Conservation (phyloP, 92 coral and sea anemone species). For the Bergia puertoricense region DNA sequence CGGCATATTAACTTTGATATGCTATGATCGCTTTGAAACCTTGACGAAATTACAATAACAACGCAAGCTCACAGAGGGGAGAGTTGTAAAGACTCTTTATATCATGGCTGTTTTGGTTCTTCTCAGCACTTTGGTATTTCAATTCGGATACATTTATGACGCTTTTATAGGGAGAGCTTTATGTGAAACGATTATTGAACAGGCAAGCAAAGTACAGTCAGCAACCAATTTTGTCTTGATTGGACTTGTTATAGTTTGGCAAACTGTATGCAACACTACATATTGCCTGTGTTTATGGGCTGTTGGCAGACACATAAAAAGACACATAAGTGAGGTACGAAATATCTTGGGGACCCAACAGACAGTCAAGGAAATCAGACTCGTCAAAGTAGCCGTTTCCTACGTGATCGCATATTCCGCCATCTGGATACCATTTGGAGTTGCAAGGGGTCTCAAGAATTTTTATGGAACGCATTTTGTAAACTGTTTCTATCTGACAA, state of each 20-base stretch:
- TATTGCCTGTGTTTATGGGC: background rate
- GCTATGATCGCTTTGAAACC: conserved; percentile 17
- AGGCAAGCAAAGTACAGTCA: background rate
- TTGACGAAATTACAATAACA: conserved; percentile 22
- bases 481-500: conserved; percentile 11
- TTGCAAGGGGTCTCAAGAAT: background rate
- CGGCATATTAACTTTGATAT: background rate
- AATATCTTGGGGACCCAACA: conserved; percentile 9
- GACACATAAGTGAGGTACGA: background rate
- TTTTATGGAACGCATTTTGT: background rate
- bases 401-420: background rate
- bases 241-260: conserved; percentile 35
- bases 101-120: background rate
- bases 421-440: background rate
- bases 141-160: background rate
- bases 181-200: conserved; percentile 8
- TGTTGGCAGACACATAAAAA: conserved; percentile 14
- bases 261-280: background rate
- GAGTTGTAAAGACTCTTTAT: background rate
- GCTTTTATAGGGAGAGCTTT: background rate
- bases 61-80: conserved; percentile 2
- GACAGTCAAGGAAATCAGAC: conserved; percentile 9
- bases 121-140: background rate
- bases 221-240: conserved; percentile 39
- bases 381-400: background rate